Conservation (phyloP, 2,113 vertebrate genomes). For the Boleophthalmus pectinirostris region DNA sequence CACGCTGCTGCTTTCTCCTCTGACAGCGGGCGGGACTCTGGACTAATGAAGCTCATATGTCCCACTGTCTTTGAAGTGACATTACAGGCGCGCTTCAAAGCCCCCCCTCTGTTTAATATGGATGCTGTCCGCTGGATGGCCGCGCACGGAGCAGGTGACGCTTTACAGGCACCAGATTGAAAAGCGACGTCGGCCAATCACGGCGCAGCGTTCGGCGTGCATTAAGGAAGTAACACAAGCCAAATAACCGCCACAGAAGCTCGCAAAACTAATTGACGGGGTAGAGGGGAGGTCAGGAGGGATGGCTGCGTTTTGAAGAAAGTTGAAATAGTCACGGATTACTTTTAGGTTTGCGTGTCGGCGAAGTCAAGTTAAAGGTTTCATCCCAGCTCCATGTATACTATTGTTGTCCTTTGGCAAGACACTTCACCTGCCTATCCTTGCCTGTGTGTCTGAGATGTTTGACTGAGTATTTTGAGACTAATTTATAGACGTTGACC, state of each 20-base stretch:
- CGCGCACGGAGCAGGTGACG: background rate
- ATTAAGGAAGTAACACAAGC: background rate
- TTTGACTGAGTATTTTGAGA: no score
- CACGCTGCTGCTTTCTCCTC: background rate
- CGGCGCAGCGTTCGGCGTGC: background rate
- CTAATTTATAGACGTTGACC: no score
- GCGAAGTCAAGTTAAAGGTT: no score
- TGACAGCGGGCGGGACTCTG: background rate
- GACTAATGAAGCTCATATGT: constrained; percentile 6
- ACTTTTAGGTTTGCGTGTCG: no score
- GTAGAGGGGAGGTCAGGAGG: background rate
- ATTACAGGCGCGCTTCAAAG: background rate
- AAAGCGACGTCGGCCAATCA: background rate
- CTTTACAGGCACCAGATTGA: constrained; percentile 3
- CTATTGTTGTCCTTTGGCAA: no score
- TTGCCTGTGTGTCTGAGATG: no score
- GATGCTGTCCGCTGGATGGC: background rate
- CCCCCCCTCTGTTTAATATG: constrained; percentile 2
- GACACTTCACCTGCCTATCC: no score
- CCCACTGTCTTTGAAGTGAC: background rate
- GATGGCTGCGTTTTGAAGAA: background rate
- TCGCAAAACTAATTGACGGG: constrained; percentile 3
- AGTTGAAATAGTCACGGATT: background rate
- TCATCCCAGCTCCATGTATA: no score
- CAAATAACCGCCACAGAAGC: background rate